Percentiles rank a stretch among this genome's conserved stretches.
phyloP scores from a whole-genome alignment of 2,888 invertebrate species.

The Dicycla oo region DNA sequence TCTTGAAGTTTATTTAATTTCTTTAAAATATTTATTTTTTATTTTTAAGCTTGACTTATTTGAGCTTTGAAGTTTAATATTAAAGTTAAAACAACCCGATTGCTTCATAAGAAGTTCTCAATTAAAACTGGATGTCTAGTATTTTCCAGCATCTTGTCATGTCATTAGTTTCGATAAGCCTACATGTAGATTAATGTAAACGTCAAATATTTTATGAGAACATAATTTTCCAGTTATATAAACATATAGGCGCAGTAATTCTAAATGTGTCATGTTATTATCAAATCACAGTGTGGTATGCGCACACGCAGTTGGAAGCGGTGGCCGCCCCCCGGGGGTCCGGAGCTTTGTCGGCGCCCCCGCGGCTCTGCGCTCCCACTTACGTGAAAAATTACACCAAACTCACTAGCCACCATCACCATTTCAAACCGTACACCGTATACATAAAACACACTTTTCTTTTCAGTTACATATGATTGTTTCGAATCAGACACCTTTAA shows the following conservation, averaged over 20 bases:
- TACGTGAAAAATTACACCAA: constrained; percentile 84
- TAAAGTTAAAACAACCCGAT: too few relatives aligned
- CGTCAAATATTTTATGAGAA: constrained; percentile 45
- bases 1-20: too few relatives aligned
- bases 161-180: constrained; percentile 8
- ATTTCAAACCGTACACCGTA: constrained; percentile 50
- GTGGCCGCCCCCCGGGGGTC: constrained; percentile 81
- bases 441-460: constrained; percentile 54
- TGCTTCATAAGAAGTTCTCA: too few relatives aligned
- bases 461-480: constrained; percentile 43
- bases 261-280: constrained; percentile 80
- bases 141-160: not conserved
- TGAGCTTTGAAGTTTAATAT: not conserved
- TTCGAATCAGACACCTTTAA: constrained; percentile 42
- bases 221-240: constrained; percentile 59
- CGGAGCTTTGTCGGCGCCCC: constrained; percentile 86
- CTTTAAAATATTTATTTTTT: too few relatives aligned
- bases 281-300: constrained; percentile 75
- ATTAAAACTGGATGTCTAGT: too few relatives aligned
- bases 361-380: constrained; percentile 76
- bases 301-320: constrained; percentile 76
- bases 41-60: not conserved
- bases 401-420: constrained; percentile 23
- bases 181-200: constrained; percentile 25
- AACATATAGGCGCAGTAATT: constrained; percentile 73